Conservation (phyloP, 2,888 invertebrate species). For the Drosophila algonquin region DNA sequence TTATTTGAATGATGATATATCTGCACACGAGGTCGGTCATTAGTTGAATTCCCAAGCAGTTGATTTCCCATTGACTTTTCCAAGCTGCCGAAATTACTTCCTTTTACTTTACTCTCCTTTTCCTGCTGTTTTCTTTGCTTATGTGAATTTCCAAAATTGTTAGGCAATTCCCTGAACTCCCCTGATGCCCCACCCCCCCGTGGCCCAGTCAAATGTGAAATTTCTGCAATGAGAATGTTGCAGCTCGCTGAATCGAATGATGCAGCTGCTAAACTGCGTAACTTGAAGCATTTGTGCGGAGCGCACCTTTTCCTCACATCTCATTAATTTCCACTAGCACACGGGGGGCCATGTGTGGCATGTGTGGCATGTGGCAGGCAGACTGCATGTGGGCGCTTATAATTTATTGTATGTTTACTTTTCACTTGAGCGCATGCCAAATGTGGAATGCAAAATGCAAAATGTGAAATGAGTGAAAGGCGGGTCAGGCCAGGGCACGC, state of each 20-base stretch:
- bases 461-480: conserved; percentile 13
- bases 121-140: background rate
- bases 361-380: conserved; percentile 4
- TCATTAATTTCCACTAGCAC: conserved; percentile 67
- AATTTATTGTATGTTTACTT: conserved; percentile 74
- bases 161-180: conserved; percentile 30
- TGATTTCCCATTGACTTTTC: background rate
- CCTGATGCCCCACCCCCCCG: background rate
- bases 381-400: conserved; percentile 46
- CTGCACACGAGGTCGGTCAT: background rate
- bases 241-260: conserved; percentile 71
- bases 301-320: conserved; percentile 65
- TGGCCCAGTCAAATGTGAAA: conserved; percentile 33
- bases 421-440: conserved; percentile 63
- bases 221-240: conserved; percentile 41
- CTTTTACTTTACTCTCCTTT: conserved; percentile 1
- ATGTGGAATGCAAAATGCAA: conserved; percentile 40
- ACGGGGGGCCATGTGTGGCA: background rate
- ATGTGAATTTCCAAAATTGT: conserved; percentile 19
- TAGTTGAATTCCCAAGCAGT: background rate
- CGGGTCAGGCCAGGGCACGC: conserved; percentile 40
- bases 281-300: conserved; percentile 41
- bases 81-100: conserved; percentile 2
- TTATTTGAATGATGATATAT: background rate
- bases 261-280: conserved; percentile 54